Evolutionary conservation across 2,113 vertebrate species (phyloP).

Genomic region (human): DNA sequence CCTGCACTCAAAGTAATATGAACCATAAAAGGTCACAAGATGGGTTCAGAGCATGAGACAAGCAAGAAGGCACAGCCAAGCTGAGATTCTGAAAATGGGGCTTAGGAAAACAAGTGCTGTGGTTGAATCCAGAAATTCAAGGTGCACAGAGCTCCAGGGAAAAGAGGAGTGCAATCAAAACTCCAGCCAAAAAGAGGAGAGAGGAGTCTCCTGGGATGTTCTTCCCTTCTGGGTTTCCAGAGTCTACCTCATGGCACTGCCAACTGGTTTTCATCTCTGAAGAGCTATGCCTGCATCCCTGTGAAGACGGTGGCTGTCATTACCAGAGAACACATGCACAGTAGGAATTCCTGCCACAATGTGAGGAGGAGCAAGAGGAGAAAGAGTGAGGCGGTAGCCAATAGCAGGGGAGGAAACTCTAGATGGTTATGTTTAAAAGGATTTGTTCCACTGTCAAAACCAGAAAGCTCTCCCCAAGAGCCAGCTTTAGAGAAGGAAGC

Average conservation of each 20-base stretch:
- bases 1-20: background rate
- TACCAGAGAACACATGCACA: background rate
- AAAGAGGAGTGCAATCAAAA: background rate
- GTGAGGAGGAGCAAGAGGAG: conserved; percentile 49
- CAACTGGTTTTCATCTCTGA: background rate
- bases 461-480: conserved; percentile 77
- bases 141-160: background rate
- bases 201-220: background rate
- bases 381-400: background rate
- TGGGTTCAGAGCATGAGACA: background rate
- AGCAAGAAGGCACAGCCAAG: background rate
- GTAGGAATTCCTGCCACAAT: background rate
- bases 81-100: background rate
- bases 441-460: conserved; percentile 85
- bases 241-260: background rate
- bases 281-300: background rate
- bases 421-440: conserved; percentile 79
- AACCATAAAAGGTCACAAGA: background rate
- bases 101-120: background rate
- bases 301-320: background rate
- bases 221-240: background rate
- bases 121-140: background rate
- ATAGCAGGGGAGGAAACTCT: conserved; percentile 62
- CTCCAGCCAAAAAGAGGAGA: background rate
- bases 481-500: conserved; percentile 68